Base-by-base conservation (phyloP, 2,797 vertebrate species). In the Tangara arthus region DNA sequence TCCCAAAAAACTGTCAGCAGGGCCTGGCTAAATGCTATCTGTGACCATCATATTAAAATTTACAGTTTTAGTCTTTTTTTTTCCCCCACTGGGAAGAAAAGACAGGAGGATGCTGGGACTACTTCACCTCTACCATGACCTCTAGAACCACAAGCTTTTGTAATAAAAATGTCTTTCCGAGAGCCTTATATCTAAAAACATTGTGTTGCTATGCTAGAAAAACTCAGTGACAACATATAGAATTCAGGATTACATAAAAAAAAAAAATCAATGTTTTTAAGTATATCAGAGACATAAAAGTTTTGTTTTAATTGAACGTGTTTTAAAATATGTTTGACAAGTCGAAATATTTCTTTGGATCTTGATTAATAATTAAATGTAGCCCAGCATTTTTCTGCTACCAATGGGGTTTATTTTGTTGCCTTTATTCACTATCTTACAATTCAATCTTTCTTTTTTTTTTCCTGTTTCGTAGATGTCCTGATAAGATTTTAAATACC, bases 241-340 rank as follows among this genome's bases (percentile, higher is more conserved):
- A 60, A 21, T 46, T 56, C 15, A 12, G 11, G 11, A 37, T 47
- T 37, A 22, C 7, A 9, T n/a, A n/a, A n/a, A 0, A 37, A 37
- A 64, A 42, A 64, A 55, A 10, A 15, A 15, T 59, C 47, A 53
- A 8, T 42, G 4, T n/a, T 55, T 59, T 72, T 15, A 47, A 47
- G 17, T n/a, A 10, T 47, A 49, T 60, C 32, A 60, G 34, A 72
- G 9, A 66, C 14, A 42, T 21, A 12, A 55, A 72, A 63, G 42
- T 8, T 65, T 18, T 30, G 4, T 20, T 84, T 76, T 65, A 59
- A n/a, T 6, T 0, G 0, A 41, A 37, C 60, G 2, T 1, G 9
- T 83, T 73, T 75, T 82, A 41, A 87, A 76, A 28, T 69, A 50
- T 6, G 5, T 57, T 69, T 16, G 6, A 20, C 2, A 72, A 64